These are phyloP conservation scores for Scaptomyza reducta DNA, from an alignment of 2,888 invertebrate genomes.

Conservation along the genomic window DNA sequence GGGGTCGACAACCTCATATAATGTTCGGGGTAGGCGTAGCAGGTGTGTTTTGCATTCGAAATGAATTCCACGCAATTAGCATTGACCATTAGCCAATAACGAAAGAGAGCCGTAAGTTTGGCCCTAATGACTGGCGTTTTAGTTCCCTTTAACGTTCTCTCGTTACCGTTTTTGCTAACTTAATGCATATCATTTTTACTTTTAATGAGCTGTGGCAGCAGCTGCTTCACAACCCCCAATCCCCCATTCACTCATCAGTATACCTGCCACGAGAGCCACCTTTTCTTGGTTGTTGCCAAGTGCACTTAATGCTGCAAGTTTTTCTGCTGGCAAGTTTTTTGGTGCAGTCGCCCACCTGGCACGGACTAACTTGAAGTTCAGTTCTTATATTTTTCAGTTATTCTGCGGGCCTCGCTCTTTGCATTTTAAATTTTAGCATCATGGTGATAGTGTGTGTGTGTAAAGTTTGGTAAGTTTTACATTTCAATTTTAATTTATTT, in stretches of 20 bases:
- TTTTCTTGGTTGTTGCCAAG: slow-evolving; percentile 44
- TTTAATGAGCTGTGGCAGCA: slow-evolving; percentile 70
- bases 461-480: slow-evolving; percentile 69
- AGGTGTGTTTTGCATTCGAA: slow-evolving; percentile 39
- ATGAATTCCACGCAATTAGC: slow-evolving; percentile 76
- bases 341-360: slow-evolving; percentile 59
- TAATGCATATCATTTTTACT: slow-evolving; percentile 77
- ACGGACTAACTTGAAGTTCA: slow-evolving; percentile 61
- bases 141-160: slow-evolving; percentile 58
- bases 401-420: slow-evolving; percentile 49
- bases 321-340: slow-evolving; percentile 56
- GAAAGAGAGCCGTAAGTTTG: slow-evolving; percentile 43
- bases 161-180: slow-evolving; percentile 63
- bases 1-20: background rate
- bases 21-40: background rate
- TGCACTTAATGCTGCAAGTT: slow-evolving; percentile 77
- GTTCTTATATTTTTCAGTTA: slow-evolving; percentile 27
- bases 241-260: background rate
- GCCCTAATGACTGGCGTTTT: slow-evolving; percentile 65
- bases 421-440: slow-evolving; percentile 70
- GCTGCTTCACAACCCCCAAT: slow-evolving; percentile 17
- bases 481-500: slow-evolving; percentile 77
- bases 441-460: slow-evolving; percentile 23
- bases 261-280: background rate
- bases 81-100: slow-evolving; percentile 66